Evolutionary conservation across 2,113 vertebrate genomes (phyloP), one percentile per base, ranked within the genome.

Genomic region (Notechis scutatus): DNA sequence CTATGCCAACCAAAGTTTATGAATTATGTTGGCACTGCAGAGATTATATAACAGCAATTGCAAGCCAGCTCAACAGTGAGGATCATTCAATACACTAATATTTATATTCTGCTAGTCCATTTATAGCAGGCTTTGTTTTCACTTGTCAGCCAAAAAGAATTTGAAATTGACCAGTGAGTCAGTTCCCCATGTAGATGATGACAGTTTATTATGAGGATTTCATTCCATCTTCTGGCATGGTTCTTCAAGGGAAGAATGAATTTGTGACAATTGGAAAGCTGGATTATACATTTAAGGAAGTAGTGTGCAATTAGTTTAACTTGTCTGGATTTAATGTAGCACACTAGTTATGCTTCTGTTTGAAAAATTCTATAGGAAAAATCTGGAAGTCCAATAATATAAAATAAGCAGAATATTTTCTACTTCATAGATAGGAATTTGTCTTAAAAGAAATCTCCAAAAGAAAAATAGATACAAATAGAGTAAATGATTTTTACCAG

Each of bases 1-100:
- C 89, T 92, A 3, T 50, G 64, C 29, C 90, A 95, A 95, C 42
- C 93, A 94, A 45, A 56, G 85, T 95, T 95, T 94, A 4, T 92
- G 39, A 89, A 55, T 23, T 59, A 85, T 69, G 29, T 86, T 64
- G 12, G 93, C 90, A 54, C 81, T 88, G 88, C 87, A 12, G 24
- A 61, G 1, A 91, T 57, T 45, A 86, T 52, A 24, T 26, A 59
- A 59, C 50, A 52, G 42, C 10, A 52, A 81, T 54, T 74, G 39
- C 45, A 59, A 90, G 42, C 47, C 74, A 90, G 47, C 69, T 50
- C 69, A 57, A 26, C 39, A 92, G 10, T 14, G 8, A 81, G 21
- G 21, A 8, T 26, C 42, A n/a, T 26, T 86, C 24, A 61, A n/a
- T 42, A 90, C n/a, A 39, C 9, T 50, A 85, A n/a, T 52, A 55